Conservation (phyloP, 23 tunicate genomes). For the Styela plicata region DNA sequence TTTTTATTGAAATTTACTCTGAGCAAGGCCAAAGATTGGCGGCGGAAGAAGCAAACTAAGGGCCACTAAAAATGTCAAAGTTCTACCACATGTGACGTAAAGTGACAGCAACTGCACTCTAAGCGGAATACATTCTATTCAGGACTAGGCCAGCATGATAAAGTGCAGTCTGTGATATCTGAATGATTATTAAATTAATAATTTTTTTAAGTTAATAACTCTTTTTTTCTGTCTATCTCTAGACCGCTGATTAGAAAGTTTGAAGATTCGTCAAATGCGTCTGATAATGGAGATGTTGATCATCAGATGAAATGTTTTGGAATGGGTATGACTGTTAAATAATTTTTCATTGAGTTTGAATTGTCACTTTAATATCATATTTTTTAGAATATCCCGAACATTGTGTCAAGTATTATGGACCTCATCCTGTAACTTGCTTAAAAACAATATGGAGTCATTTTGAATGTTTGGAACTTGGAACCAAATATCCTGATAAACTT, state of each 20-base stretch:
- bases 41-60: too few species aligned
- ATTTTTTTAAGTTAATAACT: not conserved
- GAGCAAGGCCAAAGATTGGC: too few species aligned
- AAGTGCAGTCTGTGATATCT: too few species aligned
- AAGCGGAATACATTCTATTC: too few species aligned
- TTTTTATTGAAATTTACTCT: too few species aligned
- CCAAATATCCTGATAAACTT: constrained; percentile 6
- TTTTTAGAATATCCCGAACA: constrained; percentile 28
- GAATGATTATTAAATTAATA: too few species aligned
- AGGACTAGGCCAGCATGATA: too few species aligned
- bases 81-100: too few species aligned
- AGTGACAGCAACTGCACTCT: too few species aligned
- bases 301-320: constrained; percentile 35
- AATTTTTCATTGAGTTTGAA: not conserved
- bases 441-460: constrained; percentile 25
- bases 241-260: not conserved
- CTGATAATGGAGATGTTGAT: constrained; percentile 16
- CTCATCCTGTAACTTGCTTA: constrained; percentile 26
- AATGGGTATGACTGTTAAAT: constrained; percentile 2
- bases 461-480: not conserved
- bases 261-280: not conserved
- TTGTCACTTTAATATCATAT: not conserved
- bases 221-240: too few species aligned
- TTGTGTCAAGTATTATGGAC: constrained; percentile 31
- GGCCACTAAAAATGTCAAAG: too few species aligned